These are phyloP conservation scores for Gymnodraco acuticeps DNA, from an alignment of 2,797 vertebrate species.

Conservation along the genomic window DNA sequence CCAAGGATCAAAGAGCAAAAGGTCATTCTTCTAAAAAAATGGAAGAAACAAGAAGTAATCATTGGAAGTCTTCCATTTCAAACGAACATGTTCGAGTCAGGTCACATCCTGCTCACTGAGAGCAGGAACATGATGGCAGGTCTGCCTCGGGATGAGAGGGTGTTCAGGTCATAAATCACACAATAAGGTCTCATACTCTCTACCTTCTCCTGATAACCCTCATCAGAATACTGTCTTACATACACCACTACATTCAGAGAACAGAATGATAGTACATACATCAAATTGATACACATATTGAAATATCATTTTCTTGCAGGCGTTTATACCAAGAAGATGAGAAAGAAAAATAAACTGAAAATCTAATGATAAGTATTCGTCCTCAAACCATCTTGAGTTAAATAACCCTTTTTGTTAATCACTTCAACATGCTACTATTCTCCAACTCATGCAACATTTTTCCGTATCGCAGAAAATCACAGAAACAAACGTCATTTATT, in stretches of 20 bases:
- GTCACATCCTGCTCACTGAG: background rate
- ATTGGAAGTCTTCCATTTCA: slow-evolving; percentile 16
- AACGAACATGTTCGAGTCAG: background rate
- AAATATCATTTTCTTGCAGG: background rate
- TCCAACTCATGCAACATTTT: background rate
- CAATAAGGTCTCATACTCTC: background rate
- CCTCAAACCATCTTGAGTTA: slow-evolving; percentile 9
- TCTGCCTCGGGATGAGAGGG: background rate
- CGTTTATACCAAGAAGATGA: no score
- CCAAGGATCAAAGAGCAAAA: background rate
- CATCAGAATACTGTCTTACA: background rate
- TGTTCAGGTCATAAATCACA: background rate
- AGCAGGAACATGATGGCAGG: background rate
- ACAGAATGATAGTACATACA: background rate
- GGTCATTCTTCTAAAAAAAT: background rate
- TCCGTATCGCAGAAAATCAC: background rate
- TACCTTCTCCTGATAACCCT: background rate
- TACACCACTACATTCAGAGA: background rate
- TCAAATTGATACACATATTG: background rate
- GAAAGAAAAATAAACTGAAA: no score
- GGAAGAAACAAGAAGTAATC: slow-evolving; percentile 8
- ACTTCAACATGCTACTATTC: background rate
- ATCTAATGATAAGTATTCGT: background rate
- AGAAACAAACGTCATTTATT: background rate
- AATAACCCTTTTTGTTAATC: background rate